A percentile compares a stretch with the other conserved stretches of the same genome.
These are phyloP conservation scores for Spinus pinus DNA, from an alignment of 2,797 vertebrate genomes.

Conservation along the genomic window DNA sequence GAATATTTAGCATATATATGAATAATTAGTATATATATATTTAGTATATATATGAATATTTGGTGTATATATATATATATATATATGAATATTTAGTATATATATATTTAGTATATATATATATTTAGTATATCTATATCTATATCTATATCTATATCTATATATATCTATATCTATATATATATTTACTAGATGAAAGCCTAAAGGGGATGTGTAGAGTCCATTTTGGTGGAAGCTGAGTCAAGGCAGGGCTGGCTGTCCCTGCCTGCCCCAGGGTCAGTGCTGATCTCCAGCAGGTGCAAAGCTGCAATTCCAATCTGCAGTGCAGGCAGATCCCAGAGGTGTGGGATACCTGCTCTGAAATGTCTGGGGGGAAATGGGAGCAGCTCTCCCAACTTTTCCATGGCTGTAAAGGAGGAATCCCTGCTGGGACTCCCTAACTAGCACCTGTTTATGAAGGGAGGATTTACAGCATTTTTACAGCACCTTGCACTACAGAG, in stretches of 20 bases:
- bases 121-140: background rate
- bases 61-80: background rate
- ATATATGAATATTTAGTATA: no score
- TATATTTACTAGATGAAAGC: background rate
- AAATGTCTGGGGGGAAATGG: background rate
- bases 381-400: background rate
- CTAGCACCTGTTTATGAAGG: background rate
- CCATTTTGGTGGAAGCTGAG: background rate
- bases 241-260: background rate
- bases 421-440: background rate
- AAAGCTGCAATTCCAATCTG: background rate
- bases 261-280: background rate
- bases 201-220: background rate
- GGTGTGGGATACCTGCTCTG: background rate
- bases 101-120: no score
- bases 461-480: background rate
- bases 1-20: background rate
- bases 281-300: background rate
- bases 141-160: no score
- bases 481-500: background rate
- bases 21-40: no score
- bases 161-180: background rate
- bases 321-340: background rate
- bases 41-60: no score
- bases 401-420: background rate